These are phyloP conservation scores for Orthonyx spaldingii DNA, from an alignment of 2,113 vertebrate genomes.

Conservation along the genomic window DNA sequence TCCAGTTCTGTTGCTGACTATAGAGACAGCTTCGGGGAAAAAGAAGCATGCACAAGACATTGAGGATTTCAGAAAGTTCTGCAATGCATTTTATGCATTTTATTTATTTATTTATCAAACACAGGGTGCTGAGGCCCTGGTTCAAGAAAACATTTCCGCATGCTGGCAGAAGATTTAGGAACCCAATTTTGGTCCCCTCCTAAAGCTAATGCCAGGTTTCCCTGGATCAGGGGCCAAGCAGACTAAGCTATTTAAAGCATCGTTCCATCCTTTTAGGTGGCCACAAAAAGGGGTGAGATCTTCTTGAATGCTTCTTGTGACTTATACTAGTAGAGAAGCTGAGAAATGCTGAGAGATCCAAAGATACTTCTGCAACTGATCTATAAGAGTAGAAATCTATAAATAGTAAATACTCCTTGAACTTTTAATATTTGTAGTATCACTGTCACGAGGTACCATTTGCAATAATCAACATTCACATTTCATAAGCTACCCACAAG, in stretches of 20 bases:
- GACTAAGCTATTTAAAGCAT: neutral
- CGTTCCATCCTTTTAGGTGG: neutral
- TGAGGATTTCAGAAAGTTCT: neutral
- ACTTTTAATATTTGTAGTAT: neutral
- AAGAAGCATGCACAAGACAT: accelerated
- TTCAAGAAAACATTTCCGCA: neutral
- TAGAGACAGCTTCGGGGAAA: neutral
- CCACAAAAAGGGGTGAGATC: neutral
- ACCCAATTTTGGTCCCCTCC: neutral
- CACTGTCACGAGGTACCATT: neutral
- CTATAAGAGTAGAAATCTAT: neutral
- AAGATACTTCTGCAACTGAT: neutral
- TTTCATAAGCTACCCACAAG: neutral
- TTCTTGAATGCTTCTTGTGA: neutral
- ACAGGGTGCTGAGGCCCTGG: neutral
- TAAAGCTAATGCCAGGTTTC: neutral
- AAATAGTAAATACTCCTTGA: neutral
- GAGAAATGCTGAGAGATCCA: neutral
- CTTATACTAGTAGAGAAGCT: neutral
- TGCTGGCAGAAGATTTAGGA: neutral
- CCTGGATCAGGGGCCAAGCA: neutral
- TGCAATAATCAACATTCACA: neutral
- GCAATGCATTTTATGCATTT: neutral
- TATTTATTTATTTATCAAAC: conserved; percentile 24
- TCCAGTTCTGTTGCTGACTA: neutral